These are phyloP conservation scores for Aphidius gifuensis DNA, from an alignment of 1,140 invertebrate species.

Conservation along the genomic window DNA sequence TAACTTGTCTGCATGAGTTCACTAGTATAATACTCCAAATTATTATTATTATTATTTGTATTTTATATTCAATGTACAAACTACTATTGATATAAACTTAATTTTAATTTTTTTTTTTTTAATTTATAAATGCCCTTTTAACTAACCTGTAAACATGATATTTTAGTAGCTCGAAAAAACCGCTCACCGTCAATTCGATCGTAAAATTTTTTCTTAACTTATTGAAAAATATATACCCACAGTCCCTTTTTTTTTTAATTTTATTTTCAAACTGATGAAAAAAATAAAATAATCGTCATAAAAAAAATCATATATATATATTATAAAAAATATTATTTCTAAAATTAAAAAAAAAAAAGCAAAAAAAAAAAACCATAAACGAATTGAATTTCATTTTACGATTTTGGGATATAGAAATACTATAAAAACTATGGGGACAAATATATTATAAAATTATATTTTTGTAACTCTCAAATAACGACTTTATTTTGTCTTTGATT, in stretches of 20 bases:
- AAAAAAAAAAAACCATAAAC: slow-evolving; percentile 11
- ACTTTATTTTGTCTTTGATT: too few relatives aligned
- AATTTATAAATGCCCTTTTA: slow-evolving; percentile 16
- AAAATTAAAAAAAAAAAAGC: slow-evolving; percentile 8
- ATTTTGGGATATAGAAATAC: slow-evolving; percentile 6
- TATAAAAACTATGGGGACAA: too few relatives aligned
- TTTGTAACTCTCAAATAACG: too few relatives aligned
- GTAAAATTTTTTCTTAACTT: slow-evolving; percentile 33
- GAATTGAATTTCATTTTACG: slow-evolving; percentile 34
- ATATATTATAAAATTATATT: too few relatives aligned
- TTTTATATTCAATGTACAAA: too few relatives aligned
- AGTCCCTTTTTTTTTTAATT: slow-evolving; percentile 1
- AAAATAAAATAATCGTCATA: neutral
- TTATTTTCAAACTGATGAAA: neutral
- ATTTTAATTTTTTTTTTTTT: neutral
- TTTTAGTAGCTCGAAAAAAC: slow-evolving; percentile 30
- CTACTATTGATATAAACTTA: too few relatives aligned
- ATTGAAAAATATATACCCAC: slow-evolving; percentile 8
- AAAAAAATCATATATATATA: too few relatives aligned
- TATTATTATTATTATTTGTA: too few relatives aligned
- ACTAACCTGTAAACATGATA: slow-evolving; percentile 35
- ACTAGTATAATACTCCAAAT: too few relatives aligned
- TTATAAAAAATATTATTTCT: too few relatives aligned
- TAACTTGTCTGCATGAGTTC: too few relatives aligned
- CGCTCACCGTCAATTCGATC: slow-evolving; percentile 24